A percentile compares a stretch with the other conserved stretches of the same genome.
phyloP scores from a whole-genome alignment of 2,888 invertebrate species.

The Netelia melanura region DNA sequence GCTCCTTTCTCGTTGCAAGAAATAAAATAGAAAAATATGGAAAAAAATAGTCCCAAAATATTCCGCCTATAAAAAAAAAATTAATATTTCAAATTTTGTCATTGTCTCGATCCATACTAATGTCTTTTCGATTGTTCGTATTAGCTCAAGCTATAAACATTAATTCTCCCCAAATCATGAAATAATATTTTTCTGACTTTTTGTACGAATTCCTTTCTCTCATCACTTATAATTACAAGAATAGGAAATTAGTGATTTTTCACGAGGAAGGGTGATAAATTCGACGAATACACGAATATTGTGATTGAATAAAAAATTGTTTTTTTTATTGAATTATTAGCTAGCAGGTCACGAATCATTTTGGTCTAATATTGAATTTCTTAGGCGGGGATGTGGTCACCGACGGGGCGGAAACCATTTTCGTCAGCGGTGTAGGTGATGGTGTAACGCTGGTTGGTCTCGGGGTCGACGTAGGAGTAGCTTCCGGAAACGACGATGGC shows the following conservation, averaged over 20 bases:
- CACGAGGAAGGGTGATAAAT: background rate
- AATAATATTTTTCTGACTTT: background rate
- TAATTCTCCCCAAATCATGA: background rate
- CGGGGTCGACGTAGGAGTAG: slow-evolving; percentile 76
- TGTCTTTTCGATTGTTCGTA: no score
- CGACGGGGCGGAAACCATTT: slow-evolving; percentile 76
- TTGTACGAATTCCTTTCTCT: background rate
- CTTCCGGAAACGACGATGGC: slow-evolving; percentile 75
- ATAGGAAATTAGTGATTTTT: background rate
- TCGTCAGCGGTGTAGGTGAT: slow-evolving; percentile 78
- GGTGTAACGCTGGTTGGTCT: slow-evolving; percentile 72
- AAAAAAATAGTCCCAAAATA: no score
- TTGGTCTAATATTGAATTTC: background rate
- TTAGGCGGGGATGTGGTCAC: slow-evolving; percentile 74
- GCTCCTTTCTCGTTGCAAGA: no score
- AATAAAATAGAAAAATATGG: no score
- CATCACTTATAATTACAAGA: background rate
- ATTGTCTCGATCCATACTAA: no score
- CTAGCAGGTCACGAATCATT: slow-evolving; percentile 19
- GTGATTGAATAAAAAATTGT: background rate
- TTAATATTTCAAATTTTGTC: no score
- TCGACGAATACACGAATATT: background rate
- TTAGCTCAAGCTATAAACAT: no score
- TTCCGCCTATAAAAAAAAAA: no score
- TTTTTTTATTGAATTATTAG: background rate